phyloP scores from a whole-genome alignment of 2,888 invertebrate genomes.

The Drosophila tanythrix region DNA sequence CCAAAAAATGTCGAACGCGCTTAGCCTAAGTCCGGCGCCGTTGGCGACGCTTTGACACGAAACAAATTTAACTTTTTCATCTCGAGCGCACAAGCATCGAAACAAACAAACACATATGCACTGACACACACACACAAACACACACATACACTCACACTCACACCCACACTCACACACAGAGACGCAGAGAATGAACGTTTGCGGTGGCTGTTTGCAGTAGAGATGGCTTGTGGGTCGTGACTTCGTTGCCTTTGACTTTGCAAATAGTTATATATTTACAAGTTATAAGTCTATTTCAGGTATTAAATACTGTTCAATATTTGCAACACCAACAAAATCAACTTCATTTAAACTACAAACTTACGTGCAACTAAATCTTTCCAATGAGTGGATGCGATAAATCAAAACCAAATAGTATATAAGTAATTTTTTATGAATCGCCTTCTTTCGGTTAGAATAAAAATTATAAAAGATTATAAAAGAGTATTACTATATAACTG shows the following conservation, averaged over 20 bases:
- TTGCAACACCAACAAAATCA: background rate
- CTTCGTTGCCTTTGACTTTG: background rate
- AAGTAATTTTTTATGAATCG: background rate
- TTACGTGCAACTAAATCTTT: background rate
- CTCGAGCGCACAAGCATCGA: slow-evolving; percentile 62
- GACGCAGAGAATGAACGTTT: slow-evolving; percentile 2
- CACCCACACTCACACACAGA: slow-evolving; percentile 16
- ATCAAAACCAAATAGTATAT: background rate
- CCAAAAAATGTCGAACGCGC: slow-evolving; percentile 78
- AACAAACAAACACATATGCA: slow-evolving; percentile 30
- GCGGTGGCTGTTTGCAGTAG: slow-evolving; percentile 1
- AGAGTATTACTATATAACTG: background rate
- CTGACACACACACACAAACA: slow-evolving; percentile 1
- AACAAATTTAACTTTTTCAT: slow-evolving; percentile 81
- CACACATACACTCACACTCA: slow-evolving; percentile 22
- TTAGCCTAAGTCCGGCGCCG: slow-evolving; percentile 68
- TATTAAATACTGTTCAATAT: background rate
- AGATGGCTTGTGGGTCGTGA: slow-evolving; percentile 21
- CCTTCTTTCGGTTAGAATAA: background rate
- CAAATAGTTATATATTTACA: background rate
- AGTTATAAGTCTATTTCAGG: background rate
- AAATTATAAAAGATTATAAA: background rate
- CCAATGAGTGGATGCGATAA: background rate
- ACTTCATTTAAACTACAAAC: background rate
- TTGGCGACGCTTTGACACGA: slow-evolving; percentile 78